Evolutionary conservation across 2,113 vertebrate species (phyloP), one percentile per base, ranked within the genome.

Genomic region (Stigmatopora argus): DNA sequence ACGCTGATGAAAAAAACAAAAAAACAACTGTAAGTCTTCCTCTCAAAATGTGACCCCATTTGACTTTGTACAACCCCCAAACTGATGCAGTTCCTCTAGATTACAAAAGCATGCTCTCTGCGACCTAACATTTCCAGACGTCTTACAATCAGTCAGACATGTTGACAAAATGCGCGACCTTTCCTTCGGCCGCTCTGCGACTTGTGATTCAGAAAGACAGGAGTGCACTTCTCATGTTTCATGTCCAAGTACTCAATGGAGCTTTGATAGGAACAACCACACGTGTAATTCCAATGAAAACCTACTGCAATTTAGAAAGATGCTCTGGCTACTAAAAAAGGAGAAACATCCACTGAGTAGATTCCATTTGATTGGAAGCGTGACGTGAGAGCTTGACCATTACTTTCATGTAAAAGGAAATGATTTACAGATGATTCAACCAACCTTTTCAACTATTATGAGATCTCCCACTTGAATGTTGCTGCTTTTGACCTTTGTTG

Each of bases 401-500:
- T 56, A 5, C 15, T 17, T 15, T 4, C 34, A 18, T 38, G 18
- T 41, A 17, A 17, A 58, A 18, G 56, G 9, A 51, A 21, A 53
- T n/a, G 10, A 53, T 21, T 53, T 21, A 53, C 9, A 53, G 26
- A 34, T 48, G 46, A 48, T 45, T 14, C 3, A 61, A 61, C 93
- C 80, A 89, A 98, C 97, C 96, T 99, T 99, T 68, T 99, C 97
- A 12, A 99, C 94, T n/a, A 99, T 93, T 83, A 99, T 94, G 15
- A 99, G 94, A 62, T 99, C 97, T 11, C 97, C 97, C 1, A 98
- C 97, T 89, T 99, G 97, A 81, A 99, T 99, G 21, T 85, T 90
- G 14, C 94, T 95, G 78, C 97, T 99, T 89, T 97, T 98, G 82
- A 98, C 95, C 82, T 97, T 97, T 77, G 95, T 89, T 0, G 95